Percentiles rank a stretch among this genome's conserved stretches.
Evolutionary conservation across 2,888 invertebrate species (phyloP).

Genomic region (Craniophora ligustri): DNA sequence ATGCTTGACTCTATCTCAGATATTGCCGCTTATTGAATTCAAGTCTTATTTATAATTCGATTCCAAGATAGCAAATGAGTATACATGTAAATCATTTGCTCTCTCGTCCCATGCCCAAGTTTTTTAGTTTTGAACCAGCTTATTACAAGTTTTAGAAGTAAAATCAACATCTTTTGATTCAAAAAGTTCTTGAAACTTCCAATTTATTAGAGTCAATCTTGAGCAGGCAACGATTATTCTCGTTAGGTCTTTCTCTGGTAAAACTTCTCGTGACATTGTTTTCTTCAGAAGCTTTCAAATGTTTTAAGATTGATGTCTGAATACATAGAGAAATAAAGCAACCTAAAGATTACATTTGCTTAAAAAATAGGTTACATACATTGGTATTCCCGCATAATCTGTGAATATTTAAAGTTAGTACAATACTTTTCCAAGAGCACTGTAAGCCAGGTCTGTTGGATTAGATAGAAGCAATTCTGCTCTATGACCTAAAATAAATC

Average conservation of each 20-base stretch:
- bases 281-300: constrained; percentile 77
- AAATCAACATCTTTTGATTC: constrained; percentile 23
- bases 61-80: constrained; percentile 28
- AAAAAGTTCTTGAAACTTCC: constrained; percentile 18
- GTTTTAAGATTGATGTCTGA: constrained; percentile 75
- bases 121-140: constrained; percentile 25
- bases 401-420: constrained; percentile 69
- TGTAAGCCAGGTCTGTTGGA: constrained; percentile 50
- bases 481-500: constrained; percentile 18
- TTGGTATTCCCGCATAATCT: constrained; percentile 69
- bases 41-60: constrained; percentile 24
- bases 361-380: constrained; percentile 39
- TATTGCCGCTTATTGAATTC: constrained; percentile 28
- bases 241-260: constrained; percentile 31
- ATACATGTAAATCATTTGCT: constrained; percentile 41
- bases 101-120: constrained; percentile 32
- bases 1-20: background rate
- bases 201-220: constrained; percentile 34
- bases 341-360: constrained; percentile 31
- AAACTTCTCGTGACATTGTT: constrained; percentile 67
- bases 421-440: constrained; percentile 53
- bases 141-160: constrained; percentile 27
- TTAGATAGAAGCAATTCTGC: constrained; percentile 23
- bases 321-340: constrained; percentile 56
- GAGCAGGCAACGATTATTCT: constrained; percentile 34